Evolutionary conservation across 2,888 invertebrate species (phyloP), one percentile per base, ranked within the genome.

Genomic region (Campaea margaritaria): DNA sequence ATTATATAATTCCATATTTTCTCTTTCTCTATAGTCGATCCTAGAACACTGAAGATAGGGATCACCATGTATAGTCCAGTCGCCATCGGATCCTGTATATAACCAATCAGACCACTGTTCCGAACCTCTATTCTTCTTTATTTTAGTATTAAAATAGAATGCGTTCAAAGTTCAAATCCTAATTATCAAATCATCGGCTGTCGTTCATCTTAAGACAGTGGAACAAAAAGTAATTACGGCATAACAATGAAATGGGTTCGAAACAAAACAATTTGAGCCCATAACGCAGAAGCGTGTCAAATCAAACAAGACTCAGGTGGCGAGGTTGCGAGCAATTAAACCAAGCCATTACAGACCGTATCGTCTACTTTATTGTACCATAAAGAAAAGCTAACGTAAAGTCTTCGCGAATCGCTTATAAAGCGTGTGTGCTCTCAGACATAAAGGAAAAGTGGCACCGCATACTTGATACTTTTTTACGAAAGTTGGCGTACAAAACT

Each of bases 311-410:
- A 42, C 67, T 76, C 89, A 91, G 91, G 90, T 91, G 91, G 76
- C 67, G 72, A 76, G 53, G 67, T 71, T 67, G 69, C 66, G 48
- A 54, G 82, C 87, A 90, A 91, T 91, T 91, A 90, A 90, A 87
- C 72, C 78, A 72, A 79, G 79, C 79, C 79, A 82, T 81, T 78
- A 78, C 83, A 69, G 50, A 61, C 60, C 55, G 64, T 65, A 55
- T 63, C 65, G 62, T 80, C 74, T 79, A 86, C 85, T 91, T 91
- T 91, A 92, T 89, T 72, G 85, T 76, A 78, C 70, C 87, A 91
- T 91, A 91, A 91, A 92, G 91, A 90, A 69, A 91, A 85, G 83
- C 82, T 80, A 81, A 79, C 80, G 83, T 87, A 87, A 88, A 89
- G 75, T 83, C 74, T 79, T 69, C 57, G 62, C 57, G 64, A 62